phyloP scores from a whole-genome alignment of 2,888 invertebrate genomes.

The Ectemnius continuus region DNA sequence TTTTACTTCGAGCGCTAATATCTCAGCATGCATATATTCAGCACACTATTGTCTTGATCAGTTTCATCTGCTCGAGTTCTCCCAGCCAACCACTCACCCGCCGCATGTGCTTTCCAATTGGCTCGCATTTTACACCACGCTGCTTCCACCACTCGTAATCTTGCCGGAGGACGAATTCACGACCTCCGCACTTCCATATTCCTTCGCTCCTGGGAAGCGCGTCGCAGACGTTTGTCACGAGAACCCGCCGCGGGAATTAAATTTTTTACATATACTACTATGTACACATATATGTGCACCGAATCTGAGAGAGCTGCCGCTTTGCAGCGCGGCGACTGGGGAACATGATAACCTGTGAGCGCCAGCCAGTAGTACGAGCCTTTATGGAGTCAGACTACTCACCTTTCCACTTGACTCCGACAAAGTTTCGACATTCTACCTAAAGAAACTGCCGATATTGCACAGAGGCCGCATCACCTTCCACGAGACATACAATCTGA shows the following conservation, averaged over 20 bases:
- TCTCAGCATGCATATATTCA: slow-evolving; percentile 17
- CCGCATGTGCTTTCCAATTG: slow-evolving; percentile 2
- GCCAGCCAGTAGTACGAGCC: slow-evolving; percentile 25
- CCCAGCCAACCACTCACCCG: neutral
- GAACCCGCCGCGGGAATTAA: neutral
- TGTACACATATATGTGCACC: neutral
- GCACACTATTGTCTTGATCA: no score
- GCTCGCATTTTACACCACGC: neutral
- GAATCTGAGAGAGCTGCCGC: neutral
- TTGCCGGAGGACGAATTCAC: neutral
- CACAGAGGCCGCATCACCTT: neutral
- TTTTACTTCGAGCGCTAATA: slow-evolving; percentile 44
- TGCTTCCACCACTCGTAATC: neutral
- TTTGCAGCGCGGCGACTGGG: slow-evolving; percentile 11
- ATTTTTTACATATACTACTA: neutral
- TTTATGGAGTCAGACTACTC: slow-evolving; percentile 23
- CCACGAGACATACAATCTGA: neutral
- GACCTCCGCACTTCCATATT: neutral
- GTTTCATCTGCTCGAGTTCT: no score
- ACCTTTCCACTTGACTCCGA: slow-evolving; percentile 21
- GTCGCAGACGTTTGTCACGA: neutral
- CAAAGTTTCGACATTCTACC: neutral
- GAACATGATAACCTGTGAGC: neutral
- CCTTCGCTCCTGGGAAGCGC: neutral
- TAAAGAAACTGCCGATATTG: slow-evolving; percentile 6